These are phyloP conservation scores for Channallabes apus DNA, from an alignment of 2,797 vertebrate species.

Conservation along the genomic window DNA sequence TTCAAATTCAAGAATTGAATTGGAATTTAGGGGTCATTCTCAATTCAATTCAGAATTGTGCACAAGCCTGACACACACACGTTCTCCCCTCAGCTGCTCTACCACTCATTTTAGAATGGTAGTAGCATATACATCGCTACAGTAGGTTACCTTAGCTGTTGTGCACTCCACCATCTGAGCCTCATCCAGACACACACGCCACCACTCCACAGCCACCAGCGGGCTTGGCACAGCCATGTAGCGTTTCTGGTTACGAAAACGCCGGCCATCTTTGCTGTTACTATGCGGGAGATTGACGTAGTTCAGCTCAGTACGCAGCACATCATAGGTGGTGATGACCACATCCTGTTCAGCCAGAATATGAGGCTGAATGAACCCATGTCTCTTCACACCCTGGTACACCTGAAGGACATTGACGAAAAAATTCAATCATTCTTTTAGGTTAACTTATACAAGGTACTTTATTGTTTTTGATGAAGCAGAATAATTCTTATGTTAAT, in stretches of 20 bases:
- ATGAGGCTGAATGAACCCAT: constrained; percentile 94
- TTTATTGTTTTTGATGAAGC: no score
- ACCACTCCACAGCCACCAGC: constrained; percentile 97
- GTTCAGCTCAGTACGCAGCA: constrained; percentile 92
- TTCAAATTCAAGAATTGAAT: no score
- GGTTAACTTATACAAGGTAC: neutral
- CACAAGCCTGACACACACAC: no score
- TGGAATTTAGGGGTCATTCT: no score
- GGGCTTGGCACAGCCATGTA: constrained; percentile 99
- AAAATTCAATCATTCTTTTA: neutral
- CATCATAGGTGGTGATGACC: constrained; percentile 97
- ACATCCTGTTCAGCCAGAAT: constrained; percentile 93
- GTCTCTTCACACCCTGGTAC: constrained; percentile 96
- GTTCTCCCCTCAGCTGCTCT: neutral
- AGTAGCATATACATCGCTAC: no score
- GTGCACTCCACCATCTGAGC: constrained; percentile 99
- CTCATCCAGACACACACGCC: constrained; percentile 97
- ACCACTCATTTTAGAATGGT: neutral
- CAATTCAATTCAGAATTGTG: no score
- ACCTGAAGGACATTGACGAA: constrained; percentile 72
- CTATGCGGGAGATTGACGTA: constrained; percentile 98
- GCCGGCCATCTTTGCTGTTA: constrained; percentile 92
- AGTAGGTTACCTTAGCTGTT: constrained; percentile 88
- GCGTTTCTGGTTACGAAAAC: constrained; percentile 94
- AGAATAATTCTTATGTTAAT: neutral